Base-by-base conservation (phyloP, 2,797 vertebrate species). In the Phrynocephalus vlangalii region DNA sequence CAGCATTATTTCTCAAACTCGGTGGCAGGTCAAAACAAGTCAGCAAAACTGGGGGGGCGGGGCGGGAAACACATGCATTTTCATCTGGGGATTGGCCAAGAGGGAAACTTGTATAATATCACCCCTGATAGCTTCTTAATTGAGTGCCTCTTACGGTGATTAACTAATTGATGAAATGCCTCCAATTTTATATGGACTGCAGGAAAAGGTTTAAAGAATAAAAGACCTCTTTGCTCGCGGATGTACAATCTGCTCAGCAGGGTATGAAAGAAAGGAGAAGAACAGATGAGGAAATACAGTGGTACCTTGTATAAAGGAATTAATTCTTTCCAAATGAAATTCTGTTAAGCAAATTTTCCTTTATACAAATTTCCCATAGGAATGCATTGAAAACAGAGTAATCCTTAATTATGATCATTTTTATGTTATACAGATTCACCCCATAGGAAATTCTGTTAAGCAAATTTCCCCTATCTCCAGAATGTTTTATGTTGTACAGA, bases 21-120 rank as follows among this genome's bases (percentile, higher is more conserved):
- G 28, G 1, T 89, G 92, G 92, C 95, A 96, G 92, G 95, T 91
- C 92, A 93, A 92, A 93, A 95, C 95, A 96, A 94, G 95, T 91
- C 90, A 73, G 28, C 73, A 87, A 94, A 94, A 95, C 91, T 94
- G 60, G 94, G 91, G 38, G 38, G 0, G 38, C 3, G 38, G 38
- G 38, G 38, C 3, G 91, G 93, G 33, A 77, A 77, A 68, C 26
- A 30, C 24, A 28, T 48, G 68, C 89, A 86, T 56, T 95, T 76
- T 93, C 89, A 86, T 92, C 92, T 92, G 91, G 88, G 89, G 91
- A 88, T 94, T 95, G 94, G 92, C 94, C 93, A 92, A 91, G 0
- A 50, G 82, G 81, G 85, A 92, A 72, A 83, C 92, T 88, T 75
- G 83, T 91, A 88, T 93, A 18, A 76, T 66, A 79, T 86, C 89